phyloP scores from a whole-genome alignment of 2,888 invertebrate species.

The Trilocha varians region DNA sequence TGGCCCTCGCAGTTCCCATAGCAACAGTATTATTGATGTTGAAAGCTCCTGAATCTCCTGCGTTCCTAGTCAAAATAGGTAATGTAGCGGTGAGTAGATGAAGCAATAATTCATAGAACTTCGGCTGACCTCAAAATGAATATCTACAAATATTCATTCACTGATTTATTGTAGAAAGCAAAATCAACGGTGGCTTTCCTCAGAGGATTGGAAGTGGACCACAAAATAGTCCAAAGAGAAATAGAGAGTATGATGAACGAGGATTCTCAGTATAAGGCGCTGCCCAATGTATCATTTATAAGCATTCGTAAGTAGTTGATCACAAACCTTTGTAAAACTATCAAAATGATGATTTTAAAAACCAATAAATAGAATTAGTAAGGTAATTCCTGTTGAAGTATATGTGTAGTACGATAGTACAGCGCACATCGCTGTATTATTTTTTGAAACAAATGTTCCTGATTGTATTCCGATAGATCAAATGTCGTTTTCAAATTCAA shows the following conservation, averaged over 20 bases:
- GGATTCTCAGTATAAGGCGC: slow-evolving; percentile 30
- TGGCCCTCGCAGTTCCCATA: slow-evolving; percentile 30
- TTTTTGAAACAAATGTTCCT: too few relatives aligned
- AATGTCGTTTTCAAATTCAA: too few relatives aligned
- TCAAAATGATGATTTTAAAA: background rate
- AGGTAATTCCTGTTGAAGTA: too few relatives aligned
- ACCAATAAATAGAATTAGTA: too few relatives aligned
- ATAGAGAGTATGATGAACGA: slow-evolving; percentile 36
- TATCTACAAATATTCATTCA: background rate
- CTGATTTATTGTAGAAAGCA: slow-evolving; percentile 37
- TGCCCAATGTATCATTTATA: slow-evolving; percentile 32
- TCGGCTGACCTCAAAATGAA: background rate
- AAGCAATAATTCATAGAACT: background rate
- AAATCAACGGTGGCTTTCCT: slow-evolving; percentile 34
- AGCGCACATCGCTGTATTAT: too few relatives aligned
- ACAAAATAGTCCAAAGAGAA: slow-evolving; percentile 37
- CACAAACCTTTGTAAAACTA: too few relatives aligned
- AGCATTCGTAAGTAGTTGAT: slow-evolving; percentile 34
- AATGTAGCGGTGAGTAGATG: slow-evolving; percentile 32
- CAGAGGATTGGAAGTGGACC: slow-evolving; percentile 32
- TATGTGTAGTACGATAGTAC: too few relatives aligned
- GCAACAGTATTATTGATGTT: slow-evolving; percentile 32
- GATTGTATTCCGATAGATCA: too few relatives aligned
- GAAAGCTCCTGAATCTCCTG: slow-evolving; percentile 50
- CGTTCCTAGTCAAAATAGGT: slow-evolving; percentile 41